Evolutionary conservation across 2,113 vertebrate genomes (phyloP).

Genomic region (Clarias magur): DNA sequence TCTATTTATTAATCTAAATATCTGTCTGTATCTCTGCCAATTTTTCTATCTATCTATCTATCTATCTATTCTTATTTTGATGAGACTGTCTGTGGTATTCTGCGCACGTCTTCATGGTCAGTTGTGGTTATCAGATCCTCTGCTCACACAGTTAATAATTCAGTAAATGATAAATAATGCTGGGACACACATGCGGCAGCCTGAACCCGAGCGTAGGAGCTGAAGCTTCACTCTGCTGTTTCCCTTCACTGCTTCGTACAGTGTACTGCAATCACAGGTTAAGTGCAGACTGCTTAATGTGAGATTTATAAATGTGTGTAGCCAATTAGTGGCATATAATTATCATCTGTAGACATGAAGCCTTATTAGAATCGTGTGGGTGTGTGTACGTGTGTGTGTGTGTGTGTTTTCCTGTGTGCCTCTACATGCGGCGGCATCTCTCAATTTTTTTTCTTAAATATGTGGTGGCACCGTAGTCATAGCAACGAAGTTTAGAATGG

Average conservation of each 20-base stretch:
- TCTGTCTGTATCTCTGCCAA: neutral
- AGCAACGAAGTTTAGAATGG: slow-evolving; percentile 46
- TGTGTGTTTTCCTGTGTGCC: neutral
- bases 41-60: neutral
- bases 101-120: neutral
- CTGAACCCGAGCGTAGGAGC: neutral
- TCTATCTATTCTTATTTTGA: neutral
- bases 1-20: neutral
- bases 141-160: slow-evolving; percentile 10
- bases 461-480: slow-evolving; percentile 58
- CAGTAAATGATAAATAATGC: neutral
- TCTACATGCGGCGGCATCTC: neutral
- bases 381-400: neutral
- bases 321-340: neutral
- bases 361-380: neutral
- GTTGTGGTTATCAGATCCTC: neutral
- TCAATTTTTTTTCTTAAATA: slow-evolving; percentile 11
- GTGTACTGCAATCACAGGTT: neutral
- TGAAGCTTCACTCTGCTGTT: neutral
- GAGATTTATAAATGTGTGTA: neutral
- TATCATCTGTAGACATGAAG: slow-evolving; percentile 16
- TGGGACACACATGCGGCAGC: neutral
- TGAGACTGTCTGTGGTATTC: neutral
- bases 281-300: neutral
- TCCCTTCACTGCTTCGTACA: neutral